phyloP scores from a whole-genome alignment of 1,140 invertebrate species.

The Ceratina australensis region DNA sequence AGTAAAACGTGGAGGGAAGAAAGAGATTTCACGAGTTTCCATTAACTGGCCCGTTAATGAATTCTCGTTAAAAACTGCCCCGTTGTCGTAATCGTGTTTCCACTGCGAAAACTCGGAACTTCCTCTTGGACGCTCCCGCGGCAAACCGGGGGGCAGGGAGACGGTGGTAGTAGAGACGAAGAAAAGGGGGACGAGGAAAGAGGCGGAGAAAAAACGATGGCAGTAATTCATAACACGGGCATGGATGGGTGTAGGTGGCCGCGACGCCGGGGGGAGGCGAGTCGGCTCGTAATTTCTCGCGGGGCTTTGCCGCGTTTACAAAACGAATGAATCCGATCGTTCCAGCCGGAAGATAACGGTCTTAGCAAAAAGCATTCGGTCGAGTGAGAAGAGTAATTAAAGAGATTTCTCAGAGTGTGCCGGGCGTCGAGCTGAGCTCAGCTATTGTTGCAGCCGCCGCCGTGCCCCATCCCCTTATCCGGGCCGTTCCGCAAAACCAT shows the following conservation, averaged over 20 bases:
- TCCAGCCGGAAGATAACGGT: constrained; percentile 38
- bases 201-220: neutral
- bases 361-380: constrained; percentile 36
- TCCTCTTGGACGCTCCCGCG: neutral
- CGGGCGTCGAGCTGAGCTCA: constrained; percentile 5
- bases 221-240: constrained; percentile 32
- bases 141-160: too few relatives aligned
- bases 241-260: too few relatives aligned
- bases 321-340: constrained; percentile 43
- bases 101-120: neutral
- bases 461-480: neutral
- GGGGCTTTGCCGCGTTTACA: constrained; percentile 1
- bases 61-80: constrained; percentile 45
- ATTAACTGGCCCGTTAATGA: constrained; percentile 43
- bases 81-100: constrained; percentile 39
- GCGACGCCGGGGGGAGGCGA: too few relatives aligned
- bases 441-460: constrained; percentile 29
- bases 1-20: too few relatives aligned
- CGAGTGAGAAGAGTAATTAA: constrained; percentile 45
- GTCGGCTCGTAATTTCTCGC: neutral
- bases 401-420: constrained; percentile 37
- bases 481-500: constrained; percentile 22
- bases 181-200: neutral
- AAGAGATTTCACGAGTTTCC: constrained; percentile 34
- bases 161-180: too few relatives aligned